Conservation (phyloP, 35 echinoderm and acorn worm genomes). For the Lytechinus variegatus region DNA sequence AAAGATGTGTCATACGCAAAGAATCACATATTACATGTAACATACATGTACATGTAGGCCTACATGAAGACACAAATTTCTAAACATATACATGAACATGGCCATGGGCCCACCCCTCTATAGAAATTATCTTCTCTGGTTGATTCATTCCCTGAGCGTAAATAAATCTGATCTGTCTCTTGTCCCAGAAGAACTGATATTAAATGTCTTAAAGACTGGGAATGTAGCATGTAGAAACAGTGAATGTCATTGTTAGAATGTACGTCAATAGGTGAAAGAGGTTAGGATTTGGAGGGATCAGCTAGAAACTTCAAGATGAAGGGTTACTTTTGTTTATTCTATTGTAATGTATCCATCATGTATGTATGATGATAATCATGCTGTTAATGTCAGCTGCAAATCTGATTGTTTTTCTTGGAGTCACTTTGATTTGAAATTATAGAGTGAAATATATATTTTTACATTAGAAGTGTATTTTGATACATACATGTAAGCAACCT, state of each 20-base stretch:
- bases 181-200: not conserved
- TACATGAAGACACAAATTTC: no score
- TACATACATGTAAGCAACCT: no score
- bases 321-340: not conserved
- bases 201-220: not conserved
- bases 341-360: not conserved
- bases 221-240: slow-evolving; percentile 4
- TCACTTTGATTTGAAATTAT: no score
- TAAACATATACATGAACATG: no score
- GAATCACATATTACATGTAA: no score
- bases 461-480: no score
- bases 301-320: not conserved
- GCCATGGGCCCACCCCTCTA: no score
- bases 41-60: not conserved
- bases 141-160: not conserved
- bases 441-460: not conserved
- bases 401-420: not conserved
- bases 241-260: slow-evolving; percentile 6
- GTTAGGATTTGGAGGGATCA: slow-evolving; percentile 10
- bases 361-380: not conserved
- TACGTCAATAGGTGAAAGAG: not conserved
- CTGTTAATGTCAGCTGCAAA: not conserved
- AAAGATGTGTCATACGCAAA: no score
- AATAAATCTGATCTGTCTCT: not conserved
- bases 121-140: not conserved